Evolutionary conservation across 2,113 vertebrate species (phyloP), one percentile per base, ranked within the genome.

Genomic region (Oplegnathus fasciatus): DNA sequence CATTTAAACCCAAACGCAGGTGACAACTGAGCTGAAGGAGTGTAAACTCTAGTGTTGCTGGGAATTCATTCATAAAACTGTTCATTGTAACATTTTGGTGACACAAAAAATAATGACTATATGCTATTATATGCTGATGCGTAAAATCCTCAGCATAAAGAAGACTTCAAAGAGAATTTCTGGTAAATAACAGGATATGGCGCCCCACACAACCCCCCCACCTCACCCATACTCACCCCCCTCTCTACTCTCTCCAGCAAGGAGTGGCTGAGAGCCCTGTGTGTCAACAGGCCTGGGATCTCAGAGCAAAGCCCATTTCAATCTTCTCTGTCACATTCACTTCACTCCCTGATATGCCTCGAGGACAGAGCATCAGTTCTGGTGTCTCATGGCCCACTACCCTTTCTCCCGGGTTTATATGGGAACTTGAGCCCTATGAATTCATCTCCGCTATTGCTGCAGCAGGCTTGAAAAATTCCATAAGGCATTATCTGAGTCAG

Each of bases 301-400:
- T 79, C 14, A 30, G 5, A 52, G 28, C 13, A 83, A 70, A 71
- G 44, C 71, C 75, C 50, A 71, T 50, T 62, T 88, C 86, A 84
- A 81, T 91, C 84, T 90, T 76, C n/a, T 71, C 73, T 86, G 82
- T 87, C 85, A 88, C 76, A 86, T 88, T 86, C 84, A 67, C 65
- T 88, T 87, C 83, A 70, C 71, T 88, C 69, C 40, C 54, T 24
- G 44, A 86, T 80, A 80, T 58, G 54, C 73, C 80, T 88, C 28
- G 57, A 85, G 80, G 82, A 76, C 77, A 83, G 71, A 58, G 66
- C 82, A 87, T 87, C 69, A 79, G 83, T 93, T 80, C 83, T 83
- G 86, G 77, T 76, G 91, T 85, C 75, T 91, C 82, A 84, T 22
- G 30, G 85, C 65, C 83, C 84, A 80, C 84, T 88, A 65, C 80